Conservation (phyloP, 2,888 invertebrate species). For the Petrophora chlorosata region DNA sequence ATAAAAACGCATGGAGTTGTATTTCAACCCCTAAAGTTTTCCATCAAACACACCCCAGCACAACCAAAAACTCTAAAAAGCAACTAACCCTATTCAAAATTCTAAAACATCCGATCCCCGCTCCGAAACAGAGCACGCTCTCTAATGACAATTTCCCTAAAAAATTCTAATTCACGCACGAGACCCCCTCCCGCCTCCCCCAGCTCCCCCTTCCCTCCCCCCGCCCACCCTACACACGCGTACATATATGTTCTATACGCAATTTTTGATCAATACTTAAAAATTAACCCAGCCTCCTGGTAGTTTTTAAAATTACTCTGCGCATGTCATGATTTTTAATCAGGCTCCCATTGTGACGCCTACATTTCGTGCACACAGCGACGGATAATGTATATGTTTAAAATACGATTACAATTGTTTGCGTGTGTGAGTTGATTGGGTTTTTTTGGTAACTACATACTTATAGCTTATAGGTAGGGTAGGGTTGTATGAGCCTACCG, state of each 20-base stretch:
- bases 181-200: slow-evolving; percentile 32
- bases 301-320: slow-evolving; percentile 83
- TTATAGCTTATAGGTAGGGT: slow-evolving; percentile 30
- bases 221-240: slow-evolving; percentile 34
- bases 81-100: slow-evolving; percentile 24
- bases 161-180: slow-evolving; percentile 78
- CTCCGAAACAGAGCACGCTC: slow-evolving; percentile 26
- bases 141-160: slow-evolving; percentile 77
- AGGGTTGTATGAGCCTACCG: slow-evolving; percentile 16
- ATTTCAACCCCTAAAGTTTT: not conserved
- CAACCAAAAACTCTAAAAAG: slow-evolving; percentile 9
- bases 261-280: slow-evolving; percentile 84
- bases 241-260: slow-evolving; percentile 63
- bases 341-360: slow-evolving; percentile 75
- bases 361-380: slow-evolving; percentile 39
- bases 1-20: too few relatives aligned
- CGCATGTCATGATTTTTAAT: slow-evolving; percentile 84
- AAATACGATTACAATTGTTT: slow-evolving; percentile 38
- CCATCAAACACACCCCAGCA: not conserved
- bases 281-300: slow-evolving; percentile 81
- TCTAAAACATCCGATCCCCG: slow-evolving; percentile 20
- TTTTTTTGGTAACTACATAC: slow-evolving; percentile 41
- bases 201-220: slow-evolving; percentile 30
- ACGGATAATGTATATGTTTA: slow-evolving; percentile 34
- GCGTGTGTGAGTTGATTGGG: slow-evolving; percentile 42